These are phyloP conservation scores for Agrotis clavis DNA, from an alignment of 2,888 invertebrate genomes.

Conservation along the genomic window DNA sequence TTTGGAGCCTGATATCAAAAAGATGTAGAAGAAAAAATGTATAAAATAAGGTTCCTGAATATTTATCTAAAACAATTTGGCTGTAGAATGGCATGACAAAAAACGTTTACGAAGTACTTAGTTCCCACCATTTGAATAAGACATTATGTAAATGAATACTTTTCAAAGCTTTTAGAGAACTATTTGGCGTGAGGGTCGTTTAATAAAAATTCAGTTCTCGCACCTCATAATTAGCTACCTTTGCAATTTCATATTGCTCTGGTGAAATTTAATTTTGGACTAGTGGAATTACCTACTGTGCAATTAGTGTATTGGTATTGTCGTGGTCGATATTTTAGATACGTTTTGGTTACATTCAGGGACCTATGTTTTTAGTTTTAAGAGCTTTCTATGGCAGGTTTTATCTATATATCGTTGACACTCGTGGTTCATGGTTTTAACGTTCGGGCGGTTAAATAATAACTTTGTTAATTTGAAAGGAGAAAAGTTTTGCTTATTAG, in stretches of 20 bases:
- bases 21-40: background rate
- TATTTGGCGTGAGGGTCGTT: constrained; percentile 68
- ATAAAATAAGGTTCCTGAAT: constrained; percentile 36
- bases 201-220: constrained; percentile 66
- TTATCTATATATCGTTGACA: too few relatives aligned
- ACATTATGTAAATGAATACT: constrained; percentile 76
- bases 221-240: constrained; percentile 67
- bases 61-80: constrained; percentile 49
- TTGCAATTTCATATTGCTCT: constrained; percentile 60
- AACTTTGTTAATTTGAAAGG: too few relatives aligned
- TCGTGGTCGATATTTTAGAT: background rate
- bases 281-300: background rate
- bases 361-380: too few relatives aligned
- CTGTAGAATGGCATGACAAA: constrained; percentile 71
- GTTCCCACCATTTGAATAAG: constrained; percentile 71
- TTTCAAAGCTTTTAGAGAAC: constrained; percentile 76
- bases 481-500: too few relatives aligned
- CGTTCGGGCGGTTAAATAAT: too few relatives aligned
- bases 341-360: too few relatives aligned
- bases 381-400: too few relatives aligned
- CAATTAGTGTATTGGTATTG: too few relatives aligned
- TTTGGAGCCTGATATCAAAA: background rate
- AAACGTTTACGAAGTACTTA: constrained; percentile 72
- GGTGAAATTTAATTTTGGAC: constrained; percentile 63
- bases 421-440: too few relatives aligned